Conservation (phyloP, 2,113 vertebrate genomes). For the Psettodes erumei region DNA sequence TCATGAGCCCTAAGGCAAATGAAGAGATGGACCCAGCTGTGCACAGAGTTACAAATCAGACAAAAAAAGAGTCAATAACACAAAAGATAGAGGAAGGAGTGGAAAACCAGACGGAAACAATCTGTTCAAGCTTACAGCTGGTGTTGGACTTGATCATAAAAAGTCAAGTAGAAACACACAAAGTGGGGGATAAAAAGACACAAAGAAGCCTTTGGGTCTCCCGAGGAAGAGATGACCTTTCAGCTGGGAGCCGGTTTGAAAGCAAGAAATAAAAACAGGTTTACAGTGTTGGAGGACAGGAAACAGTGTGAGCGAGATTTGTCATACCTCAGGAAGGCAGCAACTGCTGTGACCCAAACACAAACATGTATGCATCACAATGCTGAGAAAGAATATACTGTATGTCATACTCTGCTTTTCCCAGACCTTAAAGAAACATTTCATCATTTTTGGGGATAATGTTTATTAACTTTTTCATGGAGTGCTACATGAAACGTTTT, state of each 20-base stretch:
- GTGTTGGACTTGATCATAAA: constrained; percentile 39
- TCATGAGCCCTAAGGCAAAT: constrained; percentile 39
- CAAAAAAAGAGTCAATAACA: constrained; percentile 2
- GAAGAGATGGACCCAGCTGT: constrained; percentile 46
- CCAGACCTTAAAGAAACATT: neutral
- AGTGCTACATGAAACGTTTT: neutral
- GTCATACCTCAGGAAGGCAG: constrained; percentile 39
- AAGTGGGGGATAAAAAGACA: constrained; percentile 28
- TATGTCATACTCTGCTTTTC: neutral
- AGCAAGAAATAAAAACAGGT: constrained; percentile 34
- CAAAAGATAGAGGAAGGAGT: constrained; percentile 11
- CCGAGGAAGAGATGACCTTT: constrained; percentile 61
- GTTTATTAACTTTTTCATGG: neutral
- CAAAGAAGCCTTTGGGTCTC: constrained; percentile 36
- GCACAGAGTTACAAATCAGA: constrained; percentile 34
- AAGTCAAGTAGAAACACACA: constrained; percentile 41
- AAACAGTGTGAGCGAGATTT: constrained; percentile 49
- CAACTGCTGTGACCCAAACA: constrained; percentile 45
- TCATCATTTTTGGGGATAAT: neutral
- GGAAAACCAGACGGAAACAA: constrained; percentile 26
- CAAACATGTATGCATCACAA: neutral
- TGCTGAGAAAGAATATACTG: neutral
- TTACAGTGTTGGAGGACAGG: constrained; percentile 37
- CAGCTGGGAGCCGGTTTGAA: constrained; percentile 43
- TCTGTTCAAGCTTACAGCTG: constrained; percentile 37